These are phyloP conservation scores for Montipora foliosa DNA, from an alignment of 64 coral and sea anemone species.

Conservation along the genomic window DNA sequence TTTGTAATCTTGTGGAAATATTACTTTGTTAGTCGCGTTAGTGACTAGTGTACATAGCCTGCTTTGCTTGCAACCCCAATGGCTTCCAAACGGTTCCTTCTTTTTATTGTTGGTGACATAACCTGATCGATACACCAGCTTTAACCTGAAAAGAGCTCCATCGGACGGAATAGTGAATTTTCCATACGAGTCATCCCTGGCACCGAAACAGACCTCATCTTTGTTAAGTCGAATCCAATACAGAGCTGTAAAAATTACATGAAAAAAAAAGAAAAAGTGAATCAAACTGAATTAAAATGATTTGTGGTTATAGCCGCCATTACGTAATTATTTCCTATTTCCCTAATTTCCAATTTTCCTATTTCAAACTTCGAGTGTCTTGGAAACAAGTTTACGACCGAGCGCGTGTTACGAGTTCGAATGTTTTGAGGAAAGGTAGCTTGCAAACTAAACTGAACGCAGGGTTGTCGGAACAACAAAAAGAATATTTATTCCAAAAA, in stretches of 20 bases:
- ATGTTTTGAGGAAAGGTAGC: no score
- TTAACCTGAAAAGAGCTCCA: constrained; percentile 16
- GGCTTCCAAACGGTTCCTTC: neutral
- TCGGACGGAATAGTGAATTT: neutral
- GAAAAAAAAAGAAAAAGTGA: neutral
- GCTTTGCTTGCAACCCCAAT: neutral
- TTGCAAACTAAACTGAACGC: no score
- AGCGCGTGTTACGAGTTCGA: no score
- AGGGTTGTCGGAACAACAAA: no score
- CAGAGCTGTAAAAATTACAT: neutral
- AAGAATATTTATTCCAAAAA: no score
- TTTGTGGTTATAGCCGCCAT: no score
- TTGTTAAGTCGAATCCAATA: constrained; percentile 37
- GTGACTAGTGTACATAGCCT: neutral
- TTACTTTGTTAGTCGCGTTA: neutral
- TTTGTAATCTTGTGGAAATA: neutral
- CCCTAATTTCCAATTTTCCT: no score
- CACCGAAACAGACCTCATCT: neutral
- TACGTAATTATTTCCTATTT: no score
- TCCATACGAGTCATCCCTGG: neutral
- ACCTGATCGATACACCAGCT: constrained; percentile 15
- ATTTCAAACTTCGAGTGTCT: no score
- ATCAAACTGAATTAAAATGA: no score
- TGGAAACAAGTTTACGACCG: no score
- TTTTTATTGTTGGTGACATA: neutral